Percentiles rank a stretch among this genome's conserved stretches.
Evolutionary conservation across 2,797 vertebrate species (phyloP).

Genomic region (Hemitrygon akajei): DNA sequence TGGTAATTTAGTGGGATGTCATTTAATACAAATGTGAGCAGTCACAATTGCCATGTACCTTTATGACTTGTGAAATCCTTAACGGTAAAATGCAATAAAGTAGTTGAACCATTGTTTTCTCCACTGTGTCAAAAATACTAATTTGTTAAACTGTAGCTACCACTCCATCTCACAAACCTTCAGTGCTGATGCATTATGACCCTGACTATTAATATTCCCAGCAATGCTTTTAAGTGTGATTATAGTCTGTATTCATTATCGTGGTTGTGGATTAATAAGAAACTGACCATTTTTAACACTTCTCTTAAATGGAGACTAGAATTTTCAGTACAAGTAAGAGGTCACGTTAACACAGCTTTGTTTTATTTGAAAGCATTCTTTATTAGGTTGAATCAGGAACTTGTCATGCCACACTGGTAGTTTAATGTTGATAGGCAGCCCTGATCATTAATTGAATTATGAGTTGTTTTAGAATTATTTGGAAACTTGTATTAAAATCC

Average conservation of each 20-base stretch:
- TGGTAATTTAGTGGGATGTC: conserved; percentile 57
- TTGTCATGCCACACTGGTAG: background rate
- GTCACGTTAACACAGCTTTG: background rate
- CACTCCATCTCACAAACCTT: background rate
- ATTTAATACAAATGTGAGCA: conserved; percentile 51
- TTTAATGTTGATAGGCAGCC: background rate
- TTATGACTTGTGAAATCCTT: conserved; percentile 66
- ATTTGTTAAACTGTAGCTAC: background rate
- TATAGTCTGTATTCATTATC: background rate
- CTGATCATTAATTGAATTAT: background rate
- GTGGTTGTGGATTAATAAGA: background rate
- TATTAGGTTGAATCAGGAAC: background rate
- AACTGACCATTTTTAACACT: background rate
- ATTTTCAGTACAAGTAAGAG: background rate
- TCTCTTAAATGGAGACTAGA: background rate
- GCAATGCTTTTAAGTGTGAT: background rate
- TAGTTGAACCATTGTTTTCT: conserved; percentile 49
- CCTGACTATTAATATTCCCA: background rate
- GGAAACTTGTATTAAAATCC: background rate
- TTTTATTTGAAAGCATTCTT: background rate
- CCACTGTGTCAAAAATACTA: background rate
- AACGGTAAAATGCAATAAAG: conserved; percentile 69
- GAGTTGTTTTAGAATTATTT: background rate
- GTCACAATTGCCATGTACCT: conserved; percentile 58
- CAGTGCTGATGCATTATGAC: background rate